These are phyloP conservation scores for Cyclophora albipunctata DNA, from an alignment of 2,888 invertebrate genomes.

Conservation along the genomic window DNA sequence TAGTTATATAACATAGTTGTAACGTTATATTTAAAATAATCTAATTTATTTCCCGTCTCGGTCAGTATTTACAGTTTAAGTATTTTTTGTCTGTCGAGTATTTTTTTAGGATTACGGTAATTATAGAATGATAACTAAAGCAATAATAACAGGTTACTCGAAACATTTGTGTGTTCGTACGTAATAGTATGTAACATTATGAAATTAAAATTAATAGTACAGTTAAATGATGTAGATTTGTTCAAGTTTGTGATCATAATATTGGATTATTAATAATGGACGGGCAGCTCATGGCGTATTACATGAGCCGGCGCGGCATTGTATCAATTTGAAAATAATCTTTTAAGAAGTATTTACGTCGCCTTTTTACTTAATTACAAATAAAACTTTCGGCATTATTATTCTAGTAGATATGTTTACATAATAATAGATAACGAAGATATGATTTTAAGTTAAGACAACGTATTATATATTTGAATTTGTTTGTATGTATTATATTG, in stretches of 20 bases:
- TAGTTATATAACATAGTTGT: constrained; percentile 22
- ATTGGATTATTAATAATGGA: too few species aligned
- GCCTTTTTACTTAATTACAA: constrained; percentile 31
- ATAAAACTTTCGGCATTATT: constrained; percentile 45
- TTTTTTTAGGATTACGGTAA: constrained; percentile 46
- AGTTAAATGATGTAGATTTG: too few species aligned
- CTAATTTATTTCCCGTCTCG: constrained; percentile 73
- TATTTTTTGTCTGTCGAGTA: constrained; percentile 60
- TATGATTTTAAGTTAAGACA: constrained; percentile 37
- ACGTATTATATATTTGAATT: constrained; percentile 9
- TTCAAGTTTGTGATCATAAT: neutral
- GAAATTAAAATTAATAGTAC: too few species aligned
- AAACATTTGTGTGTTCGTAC: constrained; percentile 14
- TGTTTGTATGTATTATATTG: constrained; percentile 35
- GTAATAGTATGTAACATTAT: neutral
- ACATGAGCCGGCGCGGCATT: too few species aligned
- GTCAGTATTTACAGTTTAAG: constrained; percentile 74
- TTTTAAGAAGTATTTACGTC: constrained; percentile 2
- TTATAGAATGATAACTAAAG: constrained; percentile 33
- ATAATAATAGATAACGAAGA: constrained; percentile 32
- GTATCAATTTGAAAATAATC: too few species aligned
- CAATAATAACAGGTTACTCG: constrained; percentile 40
- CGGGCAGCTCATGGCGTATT: too few species aligned
- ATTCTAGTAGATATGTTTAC: constrained; percentile 28
- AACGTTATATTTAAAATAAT: constrained; percentile 49